Evolutionary conservation across 1,140 invertebrate genomes (phyloP).

Genomic region (Andrena cerasifolii): DNA sequence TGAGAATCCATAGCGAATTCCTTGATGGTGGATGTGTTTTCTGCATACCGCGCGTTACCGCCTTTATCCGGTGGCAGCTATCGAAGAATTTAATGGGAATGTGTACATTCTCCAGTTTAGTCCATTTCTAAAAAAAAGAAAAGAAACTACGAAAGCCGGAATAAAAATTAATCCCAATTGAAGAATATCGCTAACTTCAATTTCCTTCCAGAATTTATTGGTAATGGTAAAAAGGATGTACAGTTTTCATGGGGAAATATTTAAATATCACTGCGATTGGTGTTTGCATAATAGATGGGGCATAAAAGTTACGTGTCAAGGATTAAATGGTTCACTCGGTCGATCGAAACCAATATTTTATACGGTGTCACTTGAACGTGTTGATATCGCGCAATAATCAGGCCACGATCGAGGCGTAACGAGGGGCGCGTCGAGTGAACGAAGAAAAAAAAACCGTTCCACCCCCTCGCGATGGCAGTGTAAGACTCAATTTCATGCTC

Average conservation of each 20-base stretch:
- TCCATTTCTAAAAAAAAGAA: no score
- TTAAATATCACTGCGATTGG: no score
- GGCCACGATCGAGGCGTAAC: constrained; percentile 56
- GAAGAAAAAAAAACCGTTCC: constrained; percentile 25
- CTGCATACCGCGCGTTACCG: background rate
- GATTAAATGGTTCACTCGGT: background rate
- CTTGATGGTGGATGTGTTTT: background rate
- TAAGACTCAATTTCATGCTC: constrained; percentile 68
- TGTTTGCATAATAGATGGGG: background rate
- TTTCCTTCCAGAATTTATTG: no score
- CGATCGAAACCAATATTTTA: background rate
- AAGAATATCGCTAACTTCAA: no score
- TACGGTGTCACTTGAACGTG: constrained; percentile 14
- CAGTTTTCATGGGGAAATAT: no score
- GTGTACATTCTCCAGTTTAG: background rate
- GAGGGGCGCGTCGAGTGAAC: constrained; percentile 33
- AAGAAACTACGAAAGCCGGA: no score
- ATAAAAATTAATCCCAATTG: no score
- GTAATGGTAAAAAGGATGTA: no score
- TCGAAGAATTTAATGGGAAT: background rate
- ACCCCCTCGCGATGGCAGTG: constrained; percentile 25
- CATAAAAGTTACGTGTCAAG: background rate
- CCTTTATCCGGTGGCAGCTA: background rate
- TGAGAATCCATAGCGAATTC: constrained; percentile 6
- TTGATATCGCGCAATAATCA: constrained; percentile 40